Conservation (phyloP, 2,113 vertebrate genomes). For the Callipepla californica region DNA sequence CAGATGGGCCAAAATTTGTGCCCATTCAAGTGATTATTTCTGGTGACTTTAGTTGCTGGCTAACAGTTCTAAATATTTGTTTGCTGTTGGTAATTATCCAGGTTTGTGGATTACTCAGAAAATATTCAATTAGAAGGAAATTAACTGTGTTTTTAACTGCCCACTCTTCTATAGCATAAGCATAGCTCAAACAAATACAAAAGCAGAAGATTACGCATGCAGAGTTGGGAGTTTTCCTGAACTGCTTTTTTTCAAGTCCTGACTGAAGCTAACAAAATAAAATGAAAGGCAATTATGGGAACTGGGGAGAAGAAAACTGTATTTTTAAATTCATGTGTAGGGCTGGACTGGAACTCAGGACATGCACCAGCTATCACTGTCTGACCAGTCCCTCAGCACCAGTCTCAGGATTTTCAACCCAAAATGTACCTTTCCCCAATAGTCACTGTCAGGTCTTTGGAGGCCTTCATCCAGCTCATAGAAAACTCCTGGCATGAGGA, state of each 20-base stretch:
- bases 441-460: neutral
- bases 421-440: neutral
- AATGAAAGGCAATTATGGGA: neutral
- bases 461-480: neutral
- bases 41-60: slow-evolving; percentile 52
- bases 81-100: slow-evolving; percentile 17
- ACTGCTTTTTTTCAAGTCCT: neutral
- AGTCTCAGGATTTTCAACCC: neutral
- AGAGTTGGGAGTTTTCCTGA: neutral
- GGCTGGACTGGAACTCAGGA: neutral
- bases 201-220: slow-evolving; percentile 1
- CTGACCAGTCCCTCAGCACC: neutral
- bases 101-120: slow-evolving; percentile 36
- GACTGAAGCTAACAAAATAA: neutral
- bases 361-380: accelerated
- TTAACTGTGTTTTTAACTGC: slow-evolving; percentile 23
- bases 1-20: slow-evolving; percentile 57
- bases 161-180: neutral
- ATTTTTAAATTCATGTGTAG: neutral
- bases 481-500: neutral
- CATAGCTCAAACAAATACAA: neutral
- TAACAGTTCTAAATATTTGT: slow-evolving; percentile 55
- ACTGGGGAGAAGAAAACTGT: neutral
- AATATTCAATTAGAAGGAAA: slow-evolving; percentile 49
- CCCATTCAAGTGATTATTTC: slow-evolving; percentile 68